phyloP scores from a whole-genome alignment of 2,797 vertebrate species.

The Cirrhinus molitorella region DNA sequence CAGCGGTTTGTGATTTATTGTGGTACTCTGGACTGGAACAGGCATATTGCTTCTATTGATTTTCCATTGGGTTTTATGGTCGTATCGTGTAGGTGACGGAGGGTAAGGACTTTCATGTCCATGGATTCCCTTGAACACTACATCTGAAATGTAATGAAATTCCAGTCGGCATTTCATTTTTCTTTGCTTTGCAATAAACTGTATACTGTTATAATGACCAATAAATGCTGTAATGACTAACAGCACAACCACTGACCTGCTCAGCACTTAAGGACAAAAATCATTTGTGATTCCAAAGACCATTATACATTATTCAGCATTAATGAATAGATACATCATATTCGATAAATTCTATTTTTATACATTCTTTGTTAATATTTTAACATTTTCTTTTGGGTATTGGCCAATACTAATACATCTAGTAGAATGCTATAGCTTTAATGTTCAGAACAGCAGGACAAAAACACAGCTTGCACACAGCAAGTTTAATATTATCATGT shows the following conservation, averaged over 20 bases:
- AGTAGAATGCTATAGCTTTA: too few species aligned
- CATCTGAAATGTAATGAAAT: conserved; percentile 4
- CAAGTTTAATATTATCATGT: too few species aligned
- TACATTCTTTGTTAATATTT: too few species aligned
- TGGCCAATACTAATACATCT: too few species aligned
- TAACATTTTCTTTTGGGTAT: neutral
- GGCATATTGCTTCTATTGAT: conserved; percentile 61
- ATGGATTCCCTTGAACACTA: conserved; percentile 5
- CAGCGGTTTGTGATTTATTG: conserved; percentile 57
- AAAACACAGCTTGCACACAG: too few species aligned
- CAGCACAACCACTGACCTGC: neutral
- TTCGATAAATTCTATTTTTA: too few species aligned
- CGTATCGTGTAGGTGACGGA: conserved; percentile 58
- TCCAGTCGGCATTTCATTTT: neutral
- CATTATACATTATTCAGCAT: neutral
- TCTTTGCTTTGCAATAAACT: conserved; percentile 14
- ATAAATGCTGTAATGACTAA: conserved; percentile 12
- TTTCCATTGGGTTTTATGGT: conserved; percentile 60
- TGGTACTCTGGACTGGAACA: conserved; percentile 44
- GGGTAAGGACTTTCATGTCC: conserved; percentile 29
- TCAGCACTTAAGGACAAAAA: neutral
- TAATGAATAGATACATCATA: too few species aligned
- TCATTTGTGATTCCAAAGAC: neutral
- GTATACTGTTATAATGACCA: neutral
- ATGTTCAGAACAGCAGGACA: too few species aligned